Base-by-base conservation (phyloP, 2,113 vertebrate genomes). In the Corydoras maculifer region DNA sequence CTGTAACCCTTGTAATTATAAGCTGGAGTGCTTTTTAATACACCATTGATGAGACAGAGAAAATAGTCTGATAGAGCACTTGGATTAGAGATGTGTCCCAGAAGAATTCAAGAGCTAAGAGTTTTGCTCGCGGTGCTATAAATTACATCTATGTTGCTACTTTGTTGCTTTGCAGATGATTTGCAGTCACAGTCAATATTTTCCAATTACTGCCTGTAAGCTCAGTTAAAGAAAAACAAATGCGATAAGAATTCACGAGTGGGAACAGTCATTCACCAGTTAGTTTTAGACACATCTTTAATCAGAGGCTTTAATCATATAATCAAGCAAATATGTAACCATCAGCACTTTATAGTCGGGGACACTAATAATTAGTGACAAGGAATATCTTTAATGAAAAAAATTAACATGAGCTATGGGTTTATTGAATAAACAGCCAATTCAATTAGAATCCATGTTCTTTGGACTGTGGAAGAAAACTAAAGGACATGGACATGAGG, bases 71-170 rank as follows among this genome's bases (percentile, higher is more conserved):
- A 69, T 51, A 70, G 57, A 67, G 48, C 50, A 49, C 53, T 67
- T 53, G 31, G 25, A 65, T 65, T n/a, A 57, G 18, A 61, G 13
- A 62, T 31, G 43, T 63, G 18, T 12, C 57, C 62, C 51, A 58
- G 77, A 79, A 79, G 79, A 78, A 80, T 61, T 73, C 68, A 55
- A n/a, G 55, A 48, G 58, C 57, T 78, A 75, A 74, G 67, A 80
- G 73, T 80, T 81, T 70, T 79, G 70, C 60, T 35, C 81, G 63
- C 69, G 60, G 79, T 78, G 82, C 68, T 72, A 78, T 80, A 79
- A 81, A 79, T 76, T 77, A 72, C 74, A 31, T 50, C 1, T 31
- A 64, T 78, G 74, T 74, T 65, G 78, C 8, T 66, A 62, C 59
- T 72, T 74, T 68, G 71, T 70, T 74, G 62, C 64, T 77, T 71